A percentile compares a stretch with the other conserved stretches of the same genome.
Conservation (phyloP, 2,113 vertebrate species). For the Mus musculus region DNA sequence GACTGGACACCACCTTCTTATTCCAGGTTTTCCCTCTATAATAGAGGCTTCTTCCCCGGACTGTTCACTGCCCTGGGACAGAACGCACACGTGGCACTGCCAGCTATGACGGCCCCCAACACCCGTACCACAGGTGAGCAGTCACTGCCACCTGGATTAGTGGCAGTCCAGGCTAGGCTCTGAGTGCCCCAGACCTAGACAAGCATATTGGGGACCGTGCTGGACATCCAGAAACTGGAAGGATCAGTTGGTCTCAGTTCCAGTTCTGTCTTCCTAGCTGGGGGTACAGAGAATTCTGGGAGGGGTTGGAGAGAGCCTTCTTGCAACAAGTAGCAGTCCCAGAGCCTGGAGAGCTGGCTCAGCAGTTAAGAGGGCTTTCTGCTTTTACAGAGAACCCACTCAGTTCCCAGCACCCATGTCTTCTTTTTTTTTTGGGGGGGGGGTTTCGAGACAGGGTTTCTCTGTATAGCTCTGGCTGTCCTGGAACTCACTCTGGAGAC, state of each 20-base stretch:
- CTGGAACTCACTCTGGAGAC: no score
- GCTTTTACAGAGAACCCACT: neutral
- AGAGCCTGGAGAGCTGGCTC: neutral
- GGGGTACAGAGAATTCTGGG: neutral
- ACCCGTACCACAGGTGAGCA: neutral
- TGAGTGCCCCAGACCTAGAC: neutral
- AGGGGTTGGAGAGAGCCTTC: neutral
- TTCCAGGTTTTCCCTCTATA: neutral
- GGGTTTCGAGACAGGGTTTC: no score
- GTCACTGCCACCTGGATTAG: neutral
- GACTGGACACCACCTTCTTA: no score
- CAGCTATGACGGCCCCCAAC: neutral
- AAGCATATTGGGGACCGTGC: neutral
- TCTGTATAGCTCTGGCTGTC: no score
- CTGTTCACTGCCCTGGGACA: fast-evolving
- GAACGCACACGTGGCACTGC: neutral
- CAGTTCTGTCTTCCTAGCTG: neutral
- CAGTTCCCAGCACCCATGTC: no score
- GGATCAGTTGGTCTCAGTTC: neutral
- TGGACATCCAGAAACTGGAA: neutral
- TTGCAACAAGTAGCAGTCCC: neutral
- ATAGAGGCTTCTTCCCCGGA: neutral
- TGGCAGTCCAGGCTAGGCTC: neutral
- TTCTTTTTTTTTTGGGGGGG: no score
- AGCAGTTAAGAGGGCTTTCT: no score